phyloP scores from a whole-genome alignment of 1,140 invertebrate species.

The Eumaeus atala region DNA sequence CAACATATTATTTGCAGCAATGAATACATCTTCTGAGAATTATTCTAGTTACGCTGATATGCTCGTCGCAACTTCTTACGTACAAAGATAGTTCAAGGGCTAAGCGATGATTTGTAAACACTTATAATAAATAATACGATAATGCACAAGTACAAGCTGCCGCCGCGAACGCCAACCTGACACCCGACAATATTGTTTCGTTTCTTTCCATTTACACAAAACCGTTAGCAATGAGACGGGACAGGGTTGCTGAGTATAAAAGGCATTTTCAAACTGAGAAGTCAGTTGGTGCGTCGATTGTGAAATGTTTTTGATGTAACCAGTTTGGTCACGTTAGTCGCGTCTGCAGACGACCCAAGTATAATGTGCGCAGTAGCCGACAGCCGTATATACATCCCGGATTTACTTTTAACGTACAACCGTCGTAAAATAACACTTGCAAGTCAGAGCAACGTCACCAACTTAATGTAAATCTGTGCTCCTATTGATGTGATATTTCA shows the following conservation, averaged over 20 bases:
- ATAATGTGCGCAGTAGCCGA: background rate
- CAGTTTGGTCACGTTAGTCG: slow-evolving; percentile 12
- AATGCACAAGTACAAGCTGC: slow-evolving; percentile 23
- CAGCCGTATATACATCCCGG: background rate
- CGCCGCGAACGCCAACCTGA: slow-evolving; percentile 22
- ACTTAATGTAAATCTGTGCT: slow-evolving; percentile 19
- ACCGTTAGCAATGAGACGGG: background rate
- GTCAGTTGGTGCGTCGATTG: slow-evolving; percentile 17
- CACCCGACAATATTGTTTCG: slow-evolving; percentile 22
- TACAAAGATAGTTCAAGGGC: slow-evolving; percentile 23
- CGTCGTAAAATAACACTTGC: slow-evolving; percentile 2
- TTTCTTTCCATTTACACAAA: slow-evolving; percentile 25
- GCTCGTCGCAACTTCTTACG: slow-evolving; percentile 23
- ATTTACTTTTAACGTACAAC: background rate
- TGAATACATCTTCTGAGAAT: slow-evolving; percentile 21
- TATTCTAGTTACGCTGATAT: slow-evolving; percentile 22
- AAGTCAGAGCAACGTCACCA: slow-evolving; percentile 9
- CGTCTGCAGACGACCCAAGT: slow-evolving; percentile 6
- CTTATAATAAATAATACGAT: slow-evolving; percentile 22
- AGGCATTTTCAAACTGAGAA: background rate
- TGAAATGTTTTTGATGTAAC: too few relatives aligned
- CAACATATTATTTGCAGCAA: slow-evolving; percentile 23
- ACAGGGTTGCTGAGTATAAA: background rate
- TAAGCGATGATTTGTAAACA: slow-evolving; percentile 27
- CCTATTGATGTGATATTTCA: background rate